Evolutionary conservation across 2,113 vertebrate species (phyloP).

Genomic region (Ciconia maguari): DNA sequence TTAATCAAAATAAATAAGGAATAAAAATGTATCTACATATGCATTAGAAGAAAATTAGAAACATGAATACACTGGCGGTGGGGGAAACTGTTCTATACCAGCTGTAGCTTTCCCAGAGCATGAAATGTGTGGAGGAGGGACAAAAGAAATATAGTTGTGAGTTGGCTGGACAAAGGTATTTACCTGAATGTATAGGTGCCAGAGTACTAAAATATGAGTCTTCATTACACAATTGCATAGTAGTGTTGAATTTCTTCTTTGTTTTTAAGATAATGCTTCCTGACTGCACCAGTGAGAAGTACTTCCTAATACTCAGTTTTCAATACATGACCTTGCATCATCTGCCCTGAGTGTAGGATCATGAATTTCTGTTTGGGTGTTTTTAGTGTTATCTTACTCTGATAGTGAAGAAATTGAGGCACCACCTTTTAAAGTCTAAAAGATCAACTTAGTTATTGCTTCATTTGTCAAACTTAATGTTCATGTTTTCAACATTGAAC

Average conservation of each 20-base stretch:
- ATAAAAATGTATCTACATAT: neutral
- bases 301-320: neutral
- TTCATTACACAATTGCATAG: neutral
- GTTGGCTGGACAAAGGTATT: neutral
- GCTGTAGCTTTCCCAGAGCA: neutral
- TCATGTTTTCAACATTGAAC: neutral
- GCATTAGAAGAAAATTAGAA: neutral
- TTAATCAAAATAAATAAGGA: neutral
- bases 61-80: rapidly evolving
- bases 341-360: neutral
- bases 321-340: neutral
- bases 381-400: neutral
- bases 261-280: neutral
- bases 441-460: neutral
- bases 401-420: neutral
- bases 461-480: neutral
- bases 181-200: too few species aligned
- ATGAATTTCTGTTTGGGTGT: neutral
- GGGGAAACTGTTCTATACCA: neutral
- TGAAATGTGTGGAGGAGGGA: neutral
- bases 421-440: neutral
- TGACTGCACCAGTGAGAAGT: neutral
- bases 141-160: neutral
- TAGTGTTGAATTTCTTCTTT: neutral
- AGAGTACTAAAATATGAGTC: neutral